These are phyloP conservation scores for Archilochus colubris DNA, from an alignment of 2,113 vertebrate species.

Conservation along the genomic window DNA sequence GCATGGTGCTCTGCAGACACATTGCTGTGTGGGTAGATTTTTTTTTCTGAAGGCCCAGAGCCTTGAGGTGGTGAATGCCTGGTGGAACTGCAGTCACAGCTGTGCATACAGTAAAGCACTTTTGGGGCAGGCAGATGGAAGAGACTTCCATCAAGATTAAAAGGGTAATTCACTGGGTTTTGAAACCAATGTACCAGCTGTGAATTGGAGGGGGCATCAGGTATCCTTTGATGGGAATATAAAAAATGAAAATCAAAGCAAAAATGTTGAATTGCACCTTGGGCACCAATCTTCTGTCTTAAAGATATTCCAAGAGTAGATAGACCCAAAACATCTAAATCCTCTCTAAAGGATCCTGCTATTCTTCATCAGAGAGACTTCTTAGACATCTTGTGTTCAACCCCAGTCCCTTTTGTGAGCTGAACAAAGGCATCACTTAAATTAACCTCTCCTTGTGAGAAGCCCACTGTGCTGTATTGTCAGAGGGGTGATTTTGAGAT, in stretches of 20 bases:
- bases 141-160: neutral
- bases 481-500: conserved; percentile 11
- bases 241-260: conserved; percentile 53
- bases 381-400: conserved; percentile 37
- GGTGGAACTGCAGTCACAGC: neutral
- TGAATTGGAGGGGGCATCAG: neutral
- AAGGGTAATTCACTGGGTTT: neutral
- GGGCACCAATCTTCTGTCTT: conserved; percentile 24
- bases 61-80: neutral
- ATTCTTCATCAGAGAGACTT: neutral
- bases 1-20: neutral
- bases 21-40: neutral
- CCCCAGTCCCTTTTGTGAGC: neutral
- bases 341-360: conserved; percentile 20
- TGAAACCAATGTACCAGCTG: conserved; percentile 17
- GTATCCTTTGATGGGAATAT: conserved; percentile 24
- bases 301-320: neutral
- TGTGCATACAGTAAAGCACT: conserved; percentile 20
- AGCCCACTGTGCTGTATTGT: conserved; percentile 1
- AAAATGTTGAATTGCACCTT: conserved; percentile 37
- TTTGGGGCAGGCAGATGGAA: neutral
- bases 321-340: conserved; percentile 26
- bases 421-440: conserved; percentile 22
- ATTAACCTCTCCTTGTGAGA: conserved; percentile 25
- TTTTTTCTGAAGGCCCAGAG: neutral